Percentiles rank a stretch among this genome's conserved stretches.
These are phyloP conservation scores for Oppia nitens DNA, from an alignment of 1,140 invertebrate genomes.

Conservation along the genomic window DNA sequence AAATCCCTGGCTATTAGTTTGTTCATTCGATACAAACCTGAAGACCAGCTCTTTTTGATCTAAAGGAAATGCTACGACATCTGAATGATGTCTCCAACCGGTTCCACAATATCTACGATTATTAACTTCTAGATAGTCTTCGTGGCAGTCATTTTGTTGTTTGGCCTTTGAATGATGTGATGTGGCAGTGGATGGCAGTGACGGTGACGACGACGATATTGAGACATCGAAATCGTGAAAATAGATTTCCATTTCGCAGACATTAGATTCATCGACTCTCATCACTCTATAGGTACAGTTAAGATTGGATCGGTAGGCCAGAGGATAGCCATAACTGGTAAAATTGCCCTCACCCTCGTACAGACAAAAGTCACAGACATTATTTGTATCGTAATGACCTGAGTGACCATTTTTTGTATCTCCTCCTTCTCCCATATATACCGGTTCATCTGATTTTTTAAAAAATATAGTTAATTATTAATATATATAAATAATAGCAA, in stretches of 20 bases:
- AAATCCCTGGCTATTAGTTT: constrained; percentile 17
- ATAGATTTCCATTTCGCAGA: constrained; percentile 17
- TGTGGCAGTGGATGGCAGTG: neutral
- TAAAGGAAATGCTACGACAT: constrained; percentile 16
- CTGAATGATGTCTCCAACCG: constrained; percentile 15
- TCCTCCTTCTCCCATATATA: neutral
- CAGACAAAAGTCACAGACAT: constrained; percentile 21
- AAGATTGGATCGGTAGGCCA: constrained; percentile 16
- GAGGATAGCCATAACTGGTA: constrained; percentile 20
- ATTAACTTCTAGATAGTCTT: constrained; percentile 20
- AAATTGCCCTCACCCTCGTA: constrained; percentile 22
- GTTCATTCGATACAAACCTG: constrained; percentile 16
- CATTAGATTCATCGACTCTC: constrained; percentile 14
- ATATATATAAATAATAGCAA: too few species aligned
- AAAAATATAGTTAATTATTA: too few species aligned
- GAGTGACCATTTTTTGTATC: constrained; percentile 6
- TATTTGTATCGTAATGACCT: too few species aligned
- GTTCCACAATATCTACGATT: constrained; percentile 19
- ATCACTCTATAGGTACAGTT: constrained; percentile 20
- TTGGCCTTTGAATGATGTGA: neutral
- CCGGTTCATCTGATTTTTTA: neutral
- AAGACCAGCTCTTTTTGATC: constrained; percentile 16
- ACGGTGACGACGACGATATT: neutral
- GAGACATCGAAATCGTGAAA: constrained; percentile 22
- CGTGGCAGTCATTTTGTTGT: constrained; percentile 5